Conservation (phyloP, 2,888 invertebrate species). For the Drosophila neotestacea region DNA sequence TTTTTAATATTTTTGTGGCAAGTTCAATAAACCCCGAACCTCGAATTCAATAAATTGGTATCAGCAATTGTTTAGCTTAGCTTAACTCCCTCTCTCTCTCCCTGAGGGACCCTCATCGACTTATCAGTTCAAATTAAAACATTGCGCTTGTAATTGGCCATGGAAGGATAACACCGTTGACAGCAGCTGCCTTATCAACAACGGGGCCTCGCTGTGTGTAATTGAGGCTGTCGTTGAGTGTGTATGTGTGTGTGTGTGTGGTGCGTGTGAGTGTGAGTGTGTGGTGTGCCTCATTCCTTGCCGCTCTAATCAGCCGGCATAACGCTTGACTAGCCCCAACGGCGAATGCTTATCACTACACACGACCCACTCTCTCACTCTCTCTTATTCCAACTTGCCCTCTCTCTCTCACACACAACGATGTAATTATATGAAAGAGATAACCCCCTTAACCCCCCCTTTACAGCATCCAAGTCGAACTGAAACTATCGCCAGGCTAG, state of each 20-base stretch:
- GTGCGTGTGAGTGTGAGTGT: too few relatives aligned
- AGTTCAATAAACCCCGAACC: conserved; percentile 70
- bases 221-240: conserved; percentile 68
- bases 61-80: conserved; percentile 37
- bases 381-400: not conserved
- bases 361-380: not conserved
- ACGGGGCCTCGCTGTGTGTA: conserved; percentile 42
- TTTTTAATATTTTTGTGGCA: conserved; percentile 30
- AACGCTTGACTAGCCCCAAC: conserved; percentile 77
- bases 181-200: conserved; percentile 65
- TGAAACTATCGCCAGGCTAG: conserved; percentile 44
- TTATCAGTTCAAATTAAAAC: conserved; percentile 78
- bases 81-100: conserved; percentile 12
- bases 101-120: conserved; percentile 26
- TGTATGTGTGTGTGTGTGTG: conserved; percentile 19
- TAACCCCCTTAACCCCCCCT: conserved; percentile 55
- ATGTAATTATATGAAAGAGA: conserved; percentile 67
- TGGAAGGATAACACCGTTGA: conserved; percentile 73
- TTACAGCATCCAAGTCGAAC: conserved; percentile 29
- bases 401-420: conserved; percentile 18
- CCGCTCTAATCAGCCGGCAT: conserved; percentile 75
- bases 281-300: conserved; percentile 16
- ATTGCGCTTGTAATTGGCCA: conserved; percentile 76
- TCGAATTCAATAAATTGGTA: conserved; percentile 47
- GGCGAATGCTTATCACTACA: conserved; percentile 61